Conservation (phyloP, 2,888 invertebrate species). For the Sminthurides aquaticus region DNA sequence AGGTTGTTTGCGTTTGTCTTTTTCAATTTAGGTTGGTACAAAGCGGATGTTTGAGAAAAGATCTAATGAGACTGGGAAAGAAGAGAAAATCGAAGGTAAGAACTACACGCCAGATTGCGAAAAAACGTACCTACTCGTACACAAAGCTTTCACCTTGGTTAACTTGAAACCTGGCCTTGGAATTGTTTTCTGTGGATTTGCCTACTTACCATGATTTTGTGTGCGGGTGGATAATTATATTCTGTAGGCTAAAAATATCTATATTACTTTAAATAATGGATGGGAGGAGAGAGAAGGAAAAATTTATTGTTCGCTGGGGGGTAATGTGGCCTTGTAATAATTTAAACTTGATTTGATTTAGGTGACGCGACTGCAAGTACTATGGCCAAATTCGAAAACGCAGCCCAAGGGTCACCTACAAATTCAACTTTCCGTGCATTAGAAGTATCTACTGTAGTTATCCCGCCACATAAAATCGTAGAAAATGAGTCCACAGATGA, state of each 20-base stretch:
- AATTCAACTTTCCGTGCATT: slow-evolving; percentile 24
- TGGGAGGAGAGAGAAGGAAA: too few relatives aligned
- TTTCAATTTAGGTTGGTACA: slow-evolving; percentile 23
- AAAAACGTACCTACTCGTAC: background rate
- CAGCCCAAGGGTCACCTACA: background rate
- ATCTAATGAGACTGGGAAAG: slow-evolving; percentile 10
- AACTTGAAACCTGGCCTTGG: background rate
- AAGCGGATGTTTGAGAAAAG: slow-evolving; percentile 23
- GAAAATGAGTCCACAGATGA: slow-evolving; percentile 18
- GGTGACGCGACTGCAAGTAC: background rate
- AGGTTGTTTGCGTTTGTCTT: slow-evolving; percentile 15
- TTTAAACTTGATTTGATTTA: background rate
- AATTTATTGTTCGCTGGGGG: background rate
- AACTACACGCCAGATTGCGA: slow-evolving; percentile 1
- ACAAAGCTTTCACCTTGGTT: slow-evolving; percentile 1
- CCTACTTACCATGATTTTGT: background rate
- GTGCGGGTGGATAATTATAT: background rate
- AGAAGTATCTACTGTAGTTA: slow-evolving; percentile 33
- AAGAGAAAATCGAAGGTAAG: slow-evolving; percentile 12
- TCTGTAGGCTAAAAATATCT: background rate
- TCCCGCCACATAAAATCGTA: slow-evolving; percentile 29
- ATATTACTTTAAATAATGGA: too few relatives aligned
- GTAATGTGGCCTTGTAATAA: background rate
- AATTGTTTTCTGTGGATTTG: background rate
- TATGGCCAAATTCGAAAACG: background rate